A percentile compares a stretch with the other conserved stretches of the same genome.
Conservation (phyloP, 2,797 vertebrate species). For the Pantherophis alleghaniensis region DNA sequence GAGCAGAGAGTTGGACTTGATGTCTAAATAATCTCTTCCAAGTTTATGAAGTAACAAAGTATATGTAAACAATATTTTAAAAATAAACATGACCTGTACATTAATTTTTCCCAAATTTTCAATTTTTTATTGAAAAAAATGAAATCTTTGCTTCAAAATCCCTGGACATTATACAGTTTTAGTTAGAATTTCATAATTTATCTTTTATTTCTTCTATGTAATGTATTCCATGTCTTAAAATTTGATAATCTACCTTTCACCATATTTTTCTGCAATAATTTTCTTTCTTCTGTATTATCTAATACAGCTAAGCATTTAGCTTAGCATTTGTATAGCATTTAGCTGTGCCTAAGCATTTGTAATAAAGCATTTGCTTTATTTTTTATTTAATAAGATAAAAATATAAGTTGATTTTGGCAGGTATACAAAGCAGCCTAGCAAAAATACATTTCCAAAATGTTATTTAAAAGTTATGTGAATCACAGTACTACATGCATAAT, state of each 20-base stretch:
- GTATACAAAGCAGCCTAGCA: not conserved
- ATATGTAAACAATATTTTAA: not conserved
- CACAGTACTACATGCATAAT: not conserved
- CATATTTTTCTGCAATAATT: constrained; percentile 1
- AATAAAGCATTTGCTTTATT: not conserved
- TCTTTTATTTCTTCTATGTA: not conserved
- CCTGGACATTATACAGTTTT: not conserved
- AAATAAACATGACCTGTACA: not conserved
- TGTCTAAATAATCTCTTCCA: not conserved
- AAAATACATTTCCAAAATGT: not conserved
- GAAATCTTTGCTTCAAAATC: not conserved
- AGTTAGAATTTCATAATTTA: not conserved
- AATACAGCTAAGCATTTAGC: not conserved
- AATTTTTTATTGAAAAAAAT: not conserved
- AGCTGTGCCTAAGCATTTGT: too few relatives aligned
- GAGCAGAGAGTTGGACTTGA: not conserved
- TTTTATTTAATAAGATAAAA: not conserved
- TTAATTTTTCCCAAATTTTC: constrained; percentile 12
- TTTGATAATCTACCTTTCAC: not conserved
- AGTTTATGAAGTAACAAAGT: not conserved
- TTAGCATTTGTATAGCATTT: too few relatives aligned
- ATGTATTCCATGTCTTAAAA: not conserved
- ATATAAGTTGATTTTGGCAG: not conserved
- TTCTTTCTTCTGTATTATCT: not conserved
- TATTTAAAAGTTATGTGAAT: not conserved